These are phyloP conservation scores for Anarrhichthys ocellatus DNA, from an alignment of 2,113 vertebrate species.

Conservation along the genomic window DNA sequence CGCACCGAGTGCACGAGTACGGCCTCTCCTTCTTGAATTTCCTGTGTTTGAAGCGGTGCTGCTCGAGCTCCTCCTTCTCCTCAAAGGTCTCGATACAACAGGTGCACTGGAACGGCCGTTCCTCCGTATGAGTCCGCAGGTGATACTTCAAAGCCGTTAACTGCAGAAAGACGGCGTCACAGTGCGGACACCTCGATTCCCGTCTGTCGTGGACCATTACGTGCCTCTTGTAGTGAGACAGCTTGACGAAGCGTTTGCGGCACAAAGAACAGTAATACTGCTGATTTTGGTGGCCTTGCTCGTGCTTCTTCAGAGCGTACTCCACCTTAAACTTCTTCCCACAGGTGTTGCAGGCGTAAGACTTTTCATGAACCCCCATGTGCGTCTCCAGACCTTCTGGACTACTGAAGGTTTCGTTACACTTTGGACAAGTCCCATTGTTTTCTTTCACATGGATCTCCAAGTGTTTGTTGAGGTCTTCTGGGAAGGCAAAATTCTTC, in stretches of 20 bases:
- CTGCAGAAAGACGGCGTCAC: slow-evolving; percentile 69
- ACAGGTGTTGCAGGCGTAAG: slow-evolving; percentile 65
- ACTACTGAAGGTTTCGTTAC: slow-evolving; percentile 56
- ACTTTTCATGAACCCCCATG: slow-evolving; percentile 62
- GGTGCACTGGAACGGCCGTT: slow-evolving; percentile 71
- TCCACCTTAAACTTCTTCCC: slow-evolving; percentile 75
- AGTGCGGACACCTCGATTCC: slow-evolving; percentile 75
- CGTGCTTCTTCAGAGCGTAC: slow-evolving; percentile 73
- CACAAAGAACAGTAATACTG: slow-evolving; percentile 70
- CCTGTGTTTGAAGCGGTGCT: slow-evolving; percentile 74
- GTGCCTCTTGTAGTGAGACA: slow-evolving; percentile 76
- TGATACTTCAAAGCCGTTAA: slow-evolving; percentile 71
- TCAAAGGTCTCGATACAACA: slow-evolving; percentile 75
- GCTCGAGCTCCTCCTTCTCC: slow-evolving; percentile 64
- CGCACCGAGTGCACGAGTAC: slow-evolving; percentile 76
- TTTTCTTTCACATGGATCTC: slow-evolving; percentile 68
- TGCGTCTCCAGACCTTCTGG: slow-evolving; percentile 68
- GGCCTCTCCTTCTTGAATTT: slow-evolving; percentile 71
- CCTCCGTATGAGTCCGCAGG: slow-evolving; percentile 69
- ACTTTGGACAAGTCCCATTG: slow-evolving; percentile 70
- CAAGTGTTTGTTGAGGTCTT: slow-evolving; percentile 75
- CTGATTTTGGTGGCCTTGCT: slow-evolving; percentile 58
- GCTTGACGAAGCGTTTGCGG: slow-evolving; percentile 67
- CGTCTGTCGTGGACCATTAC: slow-evolving; percentile 62
- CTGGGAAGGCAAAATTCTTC: slow-evolving; percentile 59